Evolutionary conservation across 2,888 invertebrate species (phyloP).

Genomic region (Stenotaenia linearis): DNA sequence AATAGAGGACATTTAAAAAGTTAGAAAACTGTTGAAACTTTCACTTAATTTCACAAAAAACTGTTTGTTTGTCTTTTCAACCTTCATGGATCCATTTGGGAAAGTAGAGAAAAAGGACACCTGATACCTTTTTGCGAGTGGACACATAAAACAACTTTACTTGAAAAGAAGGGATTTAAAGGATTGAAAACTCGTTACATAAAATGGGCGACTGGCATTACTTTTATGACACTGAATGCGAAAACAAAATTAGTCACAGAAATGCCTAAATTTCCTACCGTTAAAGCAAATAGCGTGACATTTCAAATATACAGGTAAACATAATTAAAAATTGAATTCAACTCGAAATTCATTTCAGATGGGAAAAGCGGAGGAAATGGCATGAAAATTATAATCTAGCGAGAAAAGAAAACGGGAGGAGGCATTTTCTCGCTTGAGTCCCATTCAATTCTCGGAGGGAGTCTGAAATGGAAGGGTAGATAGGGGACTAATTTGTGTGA

Average conservation of each 20-base stretch:
- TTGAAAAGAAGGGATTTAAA: constrained; percentile 2
- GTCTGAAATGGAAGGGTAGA: constrained; percentile 17
- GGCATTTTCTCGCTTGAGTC: constrained; percentile 20
- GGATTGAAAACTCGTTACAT: constrained; percentile 7
- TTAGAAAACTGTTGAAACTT: neutral
- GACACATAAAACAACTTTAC: constrained; percentile 7
- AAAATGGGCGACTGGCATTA: neutral
- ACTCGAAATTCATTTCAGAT: neutral
- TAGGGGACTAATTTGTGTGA: constrained; percentile 26
- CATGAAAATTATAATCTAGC: neutral
- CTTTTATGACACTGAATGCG: constrained; percentile 1
- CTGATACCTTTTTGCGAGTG: constrained; percentile 6
- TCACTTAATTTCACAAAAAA: neutral
- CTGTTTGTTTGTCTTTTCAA: neutral
- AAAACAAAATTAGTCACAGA: constrained; percentile 7
- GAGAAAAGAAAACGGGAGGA: neutral
- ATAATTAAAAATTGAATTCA: neutral
- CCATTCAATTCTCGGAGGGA: constrained; percentile 17
- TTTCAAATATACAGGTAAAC: neutral
- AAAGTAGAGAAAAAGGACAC: neutral
- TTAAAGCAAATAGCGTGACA: neutral
- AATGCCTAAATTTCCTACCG: neutral
- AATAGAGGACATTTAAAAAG: too few relatives aligned
- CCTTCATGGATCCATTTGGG: neutral
- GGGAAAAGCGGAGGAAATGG: neutral